Evolutionary conservation across 2,113 vertebrate genomes (phyloP), one percentile per base, ranked within the genome.

Genomic region (Lamprotornis superbus): DNA sequence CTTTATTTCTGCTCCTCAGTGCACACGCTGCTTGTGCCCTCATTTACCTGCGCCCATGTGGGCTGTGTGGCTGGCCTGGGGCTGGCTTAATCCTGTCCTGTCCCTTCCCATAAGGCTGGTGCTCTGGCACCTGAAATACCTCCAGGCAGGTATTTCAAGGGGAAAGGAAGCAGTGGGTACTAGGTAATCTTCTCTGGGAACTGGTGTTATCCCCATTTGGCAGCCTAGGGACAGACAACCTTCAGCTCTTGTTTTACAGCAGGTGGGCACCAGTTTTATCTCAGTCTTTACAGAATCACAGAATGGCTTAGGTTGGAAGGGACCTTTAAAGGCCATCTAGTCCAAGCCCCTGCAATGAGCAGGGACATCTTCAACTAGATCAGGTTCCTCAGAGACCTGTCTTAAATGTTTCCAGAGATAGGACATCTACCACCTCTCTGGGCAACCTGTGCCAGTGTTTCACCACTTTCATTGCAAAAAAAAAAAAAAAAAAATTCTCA

Each of bases 31-130:
- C 35, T 44, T 20, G 8, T 39, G 57, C 27, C 37, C 14, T 79
- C 0, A 0, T 57, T 80, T 52, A 73, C 4, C 50, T 64, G 33
- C 5, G 7, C 23, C 70, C 1, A 0, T 0, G 3, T 47, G 40
- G 53, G 80, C 56, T 89, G n/a, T 14, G 3, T 22, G 57, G 28
- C 53, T 76, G 67, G 20, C 11, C 44, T 44, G 15, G 49, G n/a
- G 6, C 57, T 88, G 23, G 10, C 49, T 91, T 30, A 5, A 14
- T 74, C 59, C 44, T 39, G 9, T 44, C 18, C 40, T 18, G 17
- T 73, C 23, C 18, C 0, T 3, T 57, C 18, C 11, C 1, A 1
- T 71, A 61, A 74, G 87, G n/a, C 46, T 61, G 83, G 12, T 77
- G 12, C 37, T 83, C 63, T 77, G 46, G 15, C n/a, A 70, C 7